Base-by-base conservation (phyloP, 1,140 invertebrate species). In the Tetraneura akinire region DNA sequence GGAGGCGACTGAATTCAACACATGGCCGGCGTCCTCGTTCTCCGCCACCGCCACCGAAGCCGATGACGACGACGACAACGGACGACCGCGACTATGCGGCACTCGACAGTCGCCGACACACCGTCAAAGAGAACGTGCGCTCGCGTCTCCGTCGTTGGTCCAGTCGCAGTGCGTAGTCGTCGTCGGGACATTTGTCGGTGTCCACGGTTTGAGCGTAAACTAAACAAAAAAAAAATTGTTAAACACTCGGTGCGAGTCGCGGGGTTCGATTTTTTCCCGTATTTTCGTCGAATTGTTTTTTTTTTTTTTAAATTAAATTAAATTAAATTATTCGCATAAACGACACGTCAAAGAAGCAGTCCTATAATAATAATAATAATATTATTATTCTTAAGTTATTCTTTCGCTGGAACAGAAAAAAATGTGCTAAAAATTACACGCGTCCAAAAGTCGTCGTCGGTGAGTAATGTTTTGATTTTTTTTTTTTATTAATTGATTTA, bases 21-120 rank as follows among this genome's bases (percentile, higher is more conserved):
- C 70, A 74, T 74, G 70, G 70, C 70, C 70, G 70, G 70, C 73
- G 53, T 57, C 73, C 51, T 57, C 73, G 32, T 76, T 57, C 49
- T 55, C 32, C 53, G 21, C 42, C 37, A 18, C 37, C 64, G n/a
- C 37, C 11, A 11, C 62, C 21, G n/a, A 18, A 5, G 3, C 9
- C 64, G 11, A 18, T 4, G n/a, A 18, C 53, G 32, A 9, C n/a
- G 32, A 29, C 29, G 64, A 45, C 32, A 10, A 29, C 32, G 32
- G 23, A 64, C 29, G 60, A 23, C 60, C 60, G 60, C 29, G 57
- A 60, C 57, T 26, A 21, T 60, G 8, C 55, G 55, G 23, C 57
- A 3, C 13, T n/a, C 70, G 70, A 49, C 70, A 74, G 70, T 74
- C 70, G 49, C 49, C 70, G 70, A 74, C 70, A 74, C 29, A 74